A percentile compares a stretch with the other conserved stretches of the same genome.
These are phyloP conservation scores for Plecturocebus donacophilus DNA, from an alignment of 2,113 vertebrate species.

Conservation along the genomic window DNA sequence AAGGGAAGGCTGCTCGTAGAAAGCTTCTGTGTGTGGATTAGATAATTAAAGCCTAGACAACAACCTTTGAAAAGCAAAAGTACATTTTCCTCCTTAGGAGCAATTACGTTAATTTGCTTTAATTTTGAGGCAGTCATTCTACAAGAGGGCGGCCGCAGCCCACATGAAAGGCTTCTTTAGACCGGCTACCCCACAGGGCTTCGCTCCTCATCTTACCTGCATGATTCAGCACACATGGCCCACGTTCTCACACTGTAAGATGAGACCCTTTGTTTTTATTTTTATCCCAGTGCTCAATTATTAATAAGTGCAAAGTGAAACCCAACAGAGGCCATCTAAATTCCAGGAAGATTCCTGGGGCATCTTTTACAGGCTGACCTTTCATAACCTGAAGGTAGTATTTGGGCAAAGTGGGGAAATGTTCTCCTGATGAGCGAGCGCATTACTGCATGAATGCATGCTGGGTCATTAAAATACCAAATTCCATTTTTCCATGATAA, in stretches of 20 bases:
- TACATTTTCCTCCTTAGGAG: neutral
- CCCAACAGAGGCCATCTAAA: conserved; percentile 69
- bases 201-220: conserved; percentile 37
- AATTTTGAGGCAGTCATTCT: neutral
- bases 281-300: conserved; percentile 83
- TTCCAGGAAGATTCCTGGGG: conserved; percentile 56
- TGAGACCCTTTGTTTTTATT: conserved; percentile 80
- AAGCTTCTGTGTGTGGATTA: conserved; percentile 13
- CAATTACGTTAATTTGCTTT: conserved; percentile 56
- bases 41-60: conserved; percentile 49
- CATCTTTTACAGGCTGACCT: conserved; percentile 46
- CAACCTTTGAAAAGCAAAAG: conserved; percentile 43
- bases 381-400: neutral
- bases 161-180: neutral
- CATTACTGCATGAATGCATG: neutral
- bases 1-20: neutral
- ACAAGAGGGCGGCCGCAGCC: neutral
- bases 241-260: conserved; percentile 57
- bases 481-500: neutral
- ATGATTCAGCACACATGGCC: conserved; percentile 63
- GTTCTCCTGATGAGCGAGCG: neutral
- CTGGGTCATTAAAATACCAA: neutral
- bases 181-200: neutral
- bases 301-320: conserved; percentile 82
- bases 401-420: neutral